Evolutionary conservation across 2,888 invertebrate species (phyloP).

Genomic region (Drosophila cracens): DNA sequence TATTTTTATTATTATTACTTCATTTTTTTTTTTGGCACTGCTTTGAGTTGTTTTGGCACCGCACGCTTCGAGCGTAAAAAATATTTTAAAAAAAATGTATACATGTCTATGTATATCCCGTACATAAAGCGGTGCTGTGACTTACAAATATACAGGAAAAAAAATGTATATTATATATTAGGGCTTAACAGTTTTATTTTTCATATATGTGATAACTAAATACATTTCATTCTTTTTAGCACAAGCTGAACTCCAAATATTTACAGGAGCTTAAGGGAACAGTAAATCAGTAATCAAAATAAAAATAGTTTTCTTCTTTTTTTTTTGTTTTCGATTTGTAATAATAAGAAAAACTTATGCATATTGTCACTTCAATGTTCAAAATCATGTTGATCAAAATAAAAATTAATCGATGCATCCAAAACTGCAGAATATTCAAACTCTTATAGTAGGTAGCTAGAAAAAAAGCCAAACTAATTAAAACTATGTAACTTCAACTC

Average conservation of each 20-base stretch:
- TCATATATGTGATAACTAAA: slow-evolving; percentile 21
- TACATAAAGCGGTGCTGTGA: slow-evolving; percentile 39
- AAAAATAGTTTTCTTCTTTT: slow-evolving; percentile 16
- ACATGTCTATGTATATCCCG: slow-evolving; percentile 22
- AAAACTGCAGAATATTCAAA: slow-evolving; percentile 30
- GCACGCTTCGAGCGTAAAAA: slow-evolving; percentile 72
- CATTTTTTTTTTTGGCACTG: slow-evolving; percentile 71
- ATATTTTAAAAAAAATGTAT: slow-evolving; percentile 21
- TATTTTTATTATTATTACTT: slow-evolving; percentile 30
- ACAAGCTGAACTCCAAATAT: slow-evolving; percentile 58
- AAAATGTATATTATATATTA: slow-evolving; percentile 22
- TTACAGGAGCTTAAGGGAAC: slow-evolving; percentile 52
- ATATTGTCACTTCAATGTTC: slow-evolving; percentile 35
- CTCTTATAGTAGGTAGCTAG: slow-evolving; percentile 2
- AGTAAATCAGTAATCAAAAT: slow-evolving; percentile 1
- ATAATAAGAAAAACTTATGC: slow-evolving; percentile 32
- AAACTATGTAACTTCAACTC: slow-evolving; percentile 68
- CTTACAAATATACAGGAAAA: slow-evolving; percentile 49
- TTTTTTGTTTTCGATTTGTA: background rate
- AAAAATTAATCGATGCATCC: slow-evolving; percentile 10
- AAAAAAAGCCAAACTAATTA: slow-evolving; percentile 40
- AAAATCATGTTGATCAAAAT: slow-evolving; percentile 6
- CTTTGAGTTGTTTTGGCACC: slow-evolving; percentile 79
- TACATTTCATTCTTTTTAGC: slow-evolving; percentile 14
- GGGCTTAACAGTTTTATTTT: slow-evolving; percentile 49